Conservation (phyloP, 2,888 invertebrate species). For the Agrenia bidenticulata region DNA sequence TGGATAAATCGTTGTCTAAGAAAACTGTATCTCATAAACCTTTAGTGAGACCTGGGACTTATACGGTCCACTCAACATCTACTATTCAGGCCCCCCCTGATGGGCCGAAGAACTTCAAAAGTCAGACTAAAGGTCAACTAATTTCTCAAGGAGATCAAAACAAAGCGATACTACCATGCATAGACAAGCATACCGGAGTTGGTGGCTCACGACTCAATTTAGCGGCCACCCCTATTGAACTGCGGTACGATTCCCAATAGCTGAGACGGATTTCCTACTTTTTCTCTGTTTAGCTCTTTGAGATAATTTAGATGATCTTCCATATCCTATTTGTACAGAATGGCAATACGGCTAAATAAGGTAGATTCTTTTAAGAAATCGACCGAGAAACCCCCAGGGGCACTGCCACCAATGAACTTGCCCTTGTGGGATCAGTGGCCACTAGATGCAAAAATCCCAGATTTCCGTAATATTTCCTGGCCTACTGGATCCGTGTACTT, state of each 20-base stretch:
- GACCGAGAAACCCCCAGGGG: not conserved
- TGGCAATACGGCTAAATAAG: not conserved
- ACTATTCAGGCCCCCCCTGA: too few relatives aligned
- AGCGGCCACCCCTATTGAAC: not conserved
- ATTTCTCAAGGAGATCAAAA: not conserved
- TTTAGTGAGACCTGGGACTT: too few relatives aligned
- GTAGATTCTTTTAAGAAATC: not conserved
- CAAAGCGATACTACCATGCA: not conserved
- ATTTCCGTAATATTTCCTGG: conserved; percentile 13
- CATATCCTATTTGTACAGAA: not conserved
- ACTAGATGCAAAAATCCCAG: conserved; percentile 29
- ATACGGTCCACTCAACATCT: too few relatives aligned
- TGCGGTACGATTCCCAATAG: not conserved
- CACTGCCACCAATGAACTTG: not conserved
- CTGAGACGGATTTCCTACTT: not conserved
- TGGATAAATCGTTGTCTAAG: too few relatives aligned
- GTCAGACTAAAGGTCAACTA: too few relatives aligned
- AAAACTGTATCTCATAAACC: too few relatives aligned
- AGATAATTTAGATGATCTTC: not conserved
- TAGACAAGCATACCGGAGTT: not conserved
- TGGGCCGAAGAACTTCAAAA: too few relatives aligned
- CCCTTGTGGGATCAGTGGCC: conserved; percentile 20
- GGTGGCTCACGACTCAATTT: not conserved
- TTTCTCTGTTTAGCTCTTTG: too few relatives aligned
- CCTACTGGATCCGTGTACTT: conserved; percentile 22